Conservation (phyloP, 1,140 invertebrate species). For the Copidosoma floridanum region DNA sequence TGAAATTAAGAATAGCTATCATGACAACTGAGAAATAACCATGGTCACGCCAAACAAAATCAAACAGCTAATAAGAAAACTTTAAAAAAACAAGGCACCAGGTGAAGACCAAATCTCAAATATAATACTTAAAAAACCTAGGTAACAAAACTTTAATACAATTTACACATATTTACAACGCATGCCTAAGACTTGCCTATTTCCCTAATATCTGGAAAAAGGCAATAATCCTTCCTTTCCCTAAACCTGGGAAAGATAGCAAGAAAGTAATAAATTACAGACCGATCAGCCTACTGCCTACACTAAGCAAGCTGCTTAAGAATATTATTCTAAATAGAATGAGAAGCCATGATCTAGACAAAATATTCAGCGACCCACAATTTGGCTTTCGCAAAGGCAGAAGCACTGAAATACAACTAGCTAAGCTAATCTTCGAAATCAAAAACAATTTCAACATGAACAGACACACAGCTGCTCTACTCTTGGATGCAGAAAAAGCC, state of each 20-base stretch:
- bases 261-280: slow-evolving; percentile 33
- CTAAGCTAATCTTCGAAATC: slow-evolving; percentile 33
- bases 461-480: slow-evolving; percentile 30
- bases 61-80: slow-evolving; percentile 22
- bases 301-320: slow-evolving; percentile 40
- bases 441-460: slow-evolving; percentile 29
- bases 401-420: slow-evolving; percentile 39
- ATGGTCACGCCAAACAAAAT: slow-evolving; percentile 15
- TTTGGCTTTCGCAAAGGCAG: slow-evolving; percentile 41
- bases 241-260: slow-evolving; percentile 46
- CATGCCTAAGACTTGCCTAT: slow-evolving; percentile 33
- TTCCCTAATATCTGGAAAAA: slow-evolving; percentile 46
- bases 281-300: slow-evolving; percentile 42
- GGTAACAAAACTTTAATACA: slow-evolving; percentile 35
- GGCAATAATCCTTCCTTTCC: slow-evolving; percentile 43
- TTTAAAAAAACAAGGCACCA: slow-evolving; percentile 36
- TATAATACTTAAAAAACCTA: slow-evolving; percentile 40
- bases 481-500: slow-evolving; percentile 44
- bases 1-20: slow-evolving; percentile 13
- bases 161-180: slow-evolving; percentile 39
- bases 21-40: slow-evolving; percentile 21
- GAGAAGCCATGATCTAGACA: slow-evolving; percentile 9
- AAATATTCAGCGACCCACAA: slow-evolving; percentile 28
- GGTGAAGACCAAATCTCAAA: slow-evolving; percentile 40
- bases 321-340: slow-evolving; percentile 33